Evolutionary conservation across 2,113 vertebrate genomes (phyloP).

Genomic region (Cricetomys ansorgei): DNA sequence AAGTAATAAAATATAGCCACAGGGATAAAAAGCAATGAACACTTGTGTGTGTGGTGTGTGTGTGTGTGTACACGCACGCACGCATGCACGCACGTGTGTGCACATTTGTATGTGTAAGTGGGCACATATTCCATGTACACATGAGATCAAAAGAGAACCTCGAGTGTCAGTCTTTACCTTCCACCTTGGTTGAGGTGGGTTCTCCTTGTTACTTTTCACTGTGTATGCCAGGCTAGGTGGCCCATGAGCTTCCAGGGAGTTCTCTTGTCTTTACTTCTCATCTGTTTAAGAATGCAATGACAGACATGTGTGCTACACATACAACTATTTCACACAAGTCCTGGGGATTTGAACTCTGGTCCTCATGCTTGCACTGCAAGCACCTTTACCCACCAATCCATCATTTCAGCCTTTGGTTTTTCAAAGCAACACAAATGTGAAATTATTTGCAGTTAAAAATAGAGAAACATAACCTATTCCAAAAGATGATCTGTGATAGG

Average conservation of each 20-base stretch:
- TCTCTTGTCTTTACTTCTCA: neutral
- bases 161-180: neutral
- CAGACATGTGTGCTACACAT: neutral
- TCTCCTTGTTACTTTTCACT: neutral
- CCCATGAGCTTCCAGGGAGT: neutral
- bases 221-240: neutral
- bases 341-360: neutral
- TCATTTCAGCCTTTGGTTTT: neutral
- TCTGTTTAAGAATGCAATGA: too few species aligned
- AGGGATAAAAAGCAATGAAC: constrained; percentile 20
- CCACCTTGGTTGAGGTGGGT: neutral
- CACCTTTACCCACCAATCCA: too few species aligned
- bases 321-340: neutral
- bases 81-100: too few species aligned
- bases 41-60: neutral
- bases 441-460: constrained; percentile 22
- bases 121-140: neutral
- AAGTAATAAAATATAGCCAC: neutral
- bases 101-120: neutral
- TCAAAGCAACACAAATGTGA: constrained; percentile 3
- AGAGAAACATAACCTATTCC: constrained; percentile 48
- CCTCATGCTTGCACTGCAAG: neutral
- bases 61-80: neutral
- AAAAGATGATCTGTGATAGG: constrained; percentile 28
- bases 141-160: neutral